Evolutionary conservation across 2,888 invertebrate species (phyloP).

Genomic region (Mycalesis mineus): DNA sequence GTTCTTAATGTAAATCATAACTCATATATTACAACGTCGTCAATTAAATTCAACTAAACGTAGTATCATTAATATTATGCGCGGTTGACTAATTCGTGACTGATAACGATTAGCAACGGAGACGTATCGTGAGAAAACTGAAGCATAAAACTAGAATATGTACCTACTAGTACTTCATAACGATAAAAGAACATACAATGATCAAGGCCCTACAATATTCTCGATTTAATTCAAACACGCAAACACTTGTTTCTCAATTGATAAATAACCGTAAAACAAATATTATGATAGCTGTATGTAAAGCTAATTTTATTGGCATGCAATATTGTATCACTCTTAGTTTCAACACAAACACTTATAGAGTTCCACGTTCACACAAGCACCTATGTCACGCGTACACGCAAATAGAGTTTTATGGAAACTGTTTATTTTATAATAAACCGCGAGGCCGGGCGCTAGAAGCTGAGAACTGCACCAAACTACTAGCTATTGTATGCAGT

Average conservation of each 20-base stretch:
- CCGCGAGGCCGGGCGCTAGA: constrained; percentile 63
- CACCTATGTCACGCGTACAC: constrained; percentile 14
- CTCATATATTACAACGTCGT: not conserved
- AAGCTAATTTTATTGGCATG: constrained; percentile 13
- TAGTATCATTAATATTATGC: constrained; percentile 2
- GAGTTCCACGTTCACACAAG: not conserved
- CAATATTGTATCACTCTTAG: not conserved
- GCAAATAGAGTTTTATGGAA: constrained; percentile 3
- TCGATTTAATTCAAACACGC: constrained; percentile 18
- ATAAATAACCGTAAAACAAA: constrained; percentile 19
- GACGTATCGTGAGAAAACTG: constrained; percentile 27
- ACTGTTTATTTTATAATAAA: constrained; percentile 22
- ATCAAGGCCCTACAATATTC: constrained; percentile 42
- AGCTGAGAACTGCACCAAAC: constrained; percentile 70
- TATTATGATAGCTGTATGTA: constrained; percentile 8
- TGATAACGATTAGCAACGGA: constrained; percentile 29
- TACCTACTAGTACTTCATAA: constrained; percentile 45
- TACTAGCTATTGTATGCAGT: constrained; percentile 77
- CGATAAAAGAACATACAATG: constrained; percentile 29
- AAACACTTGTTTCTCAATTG: constrained; percentile 13
- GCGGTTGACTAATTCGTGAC: constrained; percentile 34
- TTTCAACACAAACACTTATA: constrained; percentile 3
- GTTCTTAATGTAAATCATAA: too few species aligned
- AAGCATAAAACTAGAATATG: constrained; percentile 37
- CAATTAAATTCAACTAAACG: not conserved